These are phyloP conservation scores for Ophiodon elongatus DNA, from an alignment of 2,113 vertebrate genomes.

Conservation along the genomic window DNA sequence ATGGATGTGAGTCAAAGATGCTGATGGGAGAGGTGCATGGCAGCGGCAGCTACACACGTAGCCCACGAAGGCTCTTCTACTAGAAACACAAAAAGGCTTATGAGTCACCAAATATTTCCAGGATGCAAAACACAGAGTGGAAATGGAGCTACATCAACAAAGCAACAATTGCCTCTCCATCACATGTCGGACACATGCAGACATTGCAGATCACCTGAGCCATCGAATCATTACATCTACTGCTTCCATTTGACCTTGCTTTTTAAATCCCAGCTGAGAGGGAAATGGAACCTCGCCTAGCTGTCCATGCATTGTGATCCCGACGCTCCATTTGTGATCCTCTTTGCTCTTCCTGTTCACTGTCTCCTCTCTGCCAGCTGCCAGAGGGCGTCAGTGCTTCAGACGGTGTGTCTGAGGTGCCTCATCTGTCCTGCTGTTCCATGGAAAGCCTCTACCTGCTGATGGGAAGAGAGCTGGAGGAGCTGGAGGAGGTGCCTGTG, in stretches of 20 bases:
- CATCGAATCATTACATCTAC: background rate
- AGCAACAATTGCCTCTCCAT: background rate
- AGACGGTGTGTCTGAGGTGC: constrained; percentile 78
- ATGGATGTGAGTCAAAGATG: too few species aligned
- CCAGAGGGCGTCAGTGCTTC: constrained; percentile 80
- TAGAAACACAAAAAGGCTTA: too few species aligned
- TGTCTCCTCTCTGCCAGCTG: constrained; percentile 79
- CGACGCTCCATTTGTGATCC: background rate
- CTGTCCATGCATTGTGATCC: background rate
- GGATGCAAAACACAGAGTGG: background rate
- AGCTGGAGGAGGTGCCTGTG: constrained; percentile 91
- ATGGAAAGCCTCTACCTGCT: constrained; percentile 92
- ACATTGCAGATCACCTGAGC: too few species aligned
- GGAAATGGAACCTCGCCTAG: background rate
- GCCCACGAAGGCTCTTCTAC: too few species aligned
- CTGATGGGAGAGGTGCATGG: too few species aligned
- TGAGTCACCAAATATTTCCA: background rate
- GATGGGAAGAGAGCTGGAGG: constrained; percentile 95
- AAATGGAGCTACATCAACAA: background rate
- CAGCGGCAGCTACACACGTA: too few species aligned
- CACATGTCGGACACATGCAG: too few species aligned
- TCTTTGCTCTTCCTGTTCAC: background rate
- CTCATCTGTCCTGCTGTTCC: constrained; percentile 88
- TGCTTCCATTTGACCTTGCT: background rate
- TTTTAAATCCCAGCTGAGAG: background rate